A percentile compares a stretch with the other conserved stretches of the same genome.
phyloP scores from a whole-genome alignment of 2,888 invertebrate genomes.

The Aleiodes alternator region DNA sequence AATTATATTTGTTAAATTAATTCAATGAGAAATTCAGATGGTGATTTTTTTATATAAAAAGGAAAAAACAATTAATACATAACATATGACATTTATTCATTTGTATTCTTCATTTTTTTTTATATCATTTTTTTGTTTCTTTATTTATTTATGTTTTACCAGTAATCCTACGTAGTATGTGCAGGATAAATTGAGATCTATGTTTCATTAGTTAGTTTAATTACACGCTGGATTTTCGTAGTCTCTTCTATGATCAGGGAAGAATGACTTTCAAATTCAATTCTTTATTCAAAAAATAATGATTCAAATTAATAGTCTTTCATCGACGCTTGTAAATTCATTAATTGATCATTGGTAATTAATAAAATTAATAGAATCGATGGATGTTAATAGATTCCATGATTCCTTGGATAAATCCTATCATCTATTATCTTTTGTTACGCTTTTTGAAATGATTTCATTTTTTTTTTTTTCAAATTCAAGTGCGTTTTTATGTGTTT shows the following conservation, averaged over 20 bases:
- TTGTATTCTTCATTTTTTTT: constrained; percentile 48
- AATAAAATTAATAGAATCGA: too few relatives aligned
- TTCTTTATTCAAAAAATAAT: constrained; percentile 8
- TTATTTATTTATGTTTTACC: constrained; percentile 25
- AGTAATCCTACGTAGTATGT: constrained; percentile 50
- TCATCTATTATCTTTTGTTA: too few relatives aligned
- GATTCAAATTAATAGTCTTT: neutral
- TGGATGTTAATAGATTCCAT: too few relatives aligned
- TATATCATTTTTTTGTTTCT: constrained; percentile 34
- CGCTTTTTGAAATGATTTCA: constrained; percentile 3
- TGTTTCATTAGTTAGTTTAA: constrained; percentile 41
- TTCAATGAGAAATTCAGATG: neutral
- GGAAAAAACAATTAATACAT: constrained; percentile 44
- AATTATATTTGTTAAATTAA: constrained; percentile 41
- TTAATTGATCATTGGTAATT: too few relatives aligned
- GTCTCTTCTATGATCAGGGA: neutral
- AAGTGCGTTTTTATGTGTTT: constrained; percentile 12
- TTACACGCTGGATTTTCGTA: constrained; percentile 7
- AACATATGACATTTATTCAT: constrained; percentile 57
- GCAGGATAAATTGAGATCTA: constrained; percentile 45
- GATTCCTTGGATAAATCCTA: too few relatives aligned
- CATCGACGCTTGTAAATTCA: too few relatives aligned
- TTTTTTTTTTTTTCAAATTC: constrained; percentile 3
- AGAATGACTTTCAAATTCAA: constrained; percentile 31
- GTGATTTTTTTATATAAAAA: constrained; percentile 6